Conservation (phyloP, 2,888 invertebrate species). For the Coelopa pilipes region DNA sequence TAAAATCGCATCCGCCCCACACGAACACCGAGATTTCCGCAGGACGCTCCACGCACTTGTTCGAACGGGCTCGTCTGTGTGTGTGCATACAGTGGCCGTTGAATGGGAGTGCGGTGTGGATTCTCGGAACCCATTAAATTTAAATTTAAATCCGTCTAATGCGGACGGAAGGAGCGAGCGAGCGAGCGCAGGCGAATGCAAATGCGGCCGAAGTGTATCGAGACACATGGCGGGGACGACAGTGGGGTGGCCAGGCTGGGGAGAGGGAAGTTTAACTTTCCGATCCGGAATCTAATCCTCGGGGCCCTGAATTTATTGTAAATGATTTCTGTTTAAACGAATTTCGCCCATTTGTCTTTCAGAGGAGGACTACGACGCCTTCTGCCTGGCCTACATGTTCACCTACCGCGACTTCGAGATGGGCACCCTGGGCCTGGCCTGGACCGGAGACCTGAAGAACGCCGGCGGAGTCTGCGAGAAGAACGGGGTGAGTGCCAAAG, state of each 20-base stretch:
- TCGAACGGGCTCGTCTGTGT: background rate
- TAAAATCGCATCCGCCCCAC: background rate
- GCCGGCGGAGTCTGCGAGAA: slow-evolving; percentile 99
- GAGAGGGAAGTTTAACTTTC: too few relatives aligned
- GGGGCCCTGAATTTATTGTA: too few relatives aligned
- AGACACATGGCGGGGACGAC: background rate
- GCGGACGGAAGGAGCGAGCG: too few relatives aligned
- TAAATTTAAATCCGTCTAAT: slow-evolving; percentile 3
- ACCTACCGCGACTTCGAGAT: slow-evolving; percentile 97
- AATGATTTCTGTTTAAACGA: too few relatives aligned
- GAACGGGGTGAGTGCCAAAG: slow-evolving; percentile 80
- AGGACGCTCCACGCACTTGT: background rate
- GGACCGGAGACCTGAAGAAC: slow-evolving; percentile 96
- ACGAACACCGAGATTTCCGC: background rate
- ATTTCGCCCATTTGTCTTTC: slow-evolving; percentile 61
- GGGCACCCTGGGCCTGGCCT: slow-evolving; percentile 95
- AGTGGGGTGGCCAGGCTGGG: too few relatives aligned
- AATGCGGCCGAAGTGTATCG: background rate
- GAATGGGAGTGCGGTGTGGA: background rate
- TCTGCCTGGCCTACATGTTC: slow-evolving; percentile 98
- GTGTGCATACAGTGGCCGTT: background rate
- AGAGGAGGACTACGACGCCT: slow-evolving; percentile 98
- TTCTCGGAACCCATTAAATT: background rate
- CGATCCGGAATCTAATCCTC: too few relatives aligned
- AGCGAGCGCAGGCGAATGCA: background rate